These are phyloP conservation scores for Triplophysa rosa DNA, from an alignment of 2,113 vertebrate species.

Conservation along the genomic window DNA sequence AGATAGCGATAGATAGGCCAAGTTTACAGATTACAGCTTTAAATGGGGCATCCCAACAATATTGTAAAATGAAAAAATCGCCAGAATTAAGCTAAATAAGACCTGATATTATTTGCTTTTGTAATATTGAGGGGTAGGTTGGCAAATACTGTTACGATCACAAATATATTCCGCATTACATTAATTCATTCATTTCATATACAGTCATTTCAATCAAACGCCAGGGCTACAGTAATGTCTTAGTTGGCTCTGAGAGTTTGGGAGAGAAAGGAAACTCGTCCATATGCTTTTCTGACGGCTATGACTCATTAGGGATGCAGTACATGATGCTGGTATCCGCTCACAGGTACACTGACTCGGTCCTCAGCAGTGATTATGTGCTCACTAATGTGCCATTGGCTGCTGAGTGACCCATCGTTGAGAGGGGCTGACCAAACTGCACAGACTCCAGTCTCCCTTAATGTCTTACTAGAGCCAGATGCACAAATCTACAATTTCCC, in stretches of 20 bases:
- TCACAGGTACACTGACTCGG: slow-evolving; percentile 26
- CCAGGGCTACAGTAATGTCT: not conserved
- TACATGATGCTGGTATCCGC: slow-evolving; percentile 18
- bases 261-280: slow-evolving; percentile 43
- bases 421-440: slow-evolving; percentile 27
- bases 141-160: not conserved
- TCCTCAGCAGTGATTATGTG: slow-evolving; percentile 7
- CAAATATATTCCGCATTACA: not conserved
- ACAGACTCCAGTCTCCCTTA: slow-evolving; percentile 34
- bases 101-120: not conserved
- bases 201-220: not conserved
- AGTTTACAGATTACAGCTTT: no score
- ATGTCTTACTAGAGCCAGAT: slow-evolving; percentile 41
- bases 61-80: no score
- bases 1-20: no score
- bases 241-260: slow-evolving; percentile 1
- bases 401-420: slow-evolving; percentile 43
- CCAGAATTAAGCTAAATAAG: not conserved
- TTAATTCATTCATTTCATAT: not conserved
- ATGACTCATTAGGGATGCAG: slow-evolving; percentile 33
- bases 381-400: slow-evolving; percentile 46
- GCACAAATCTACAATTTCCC: not conserved
- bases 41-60: no score
- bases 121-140: not conserved
- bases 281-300: slow-evolving; percentile 42